These are phyloP conservation scores for Epiblema foenella DNA, from an alignment of 2,888 invertebrate species.

Conservation along the genomic window DNA sequence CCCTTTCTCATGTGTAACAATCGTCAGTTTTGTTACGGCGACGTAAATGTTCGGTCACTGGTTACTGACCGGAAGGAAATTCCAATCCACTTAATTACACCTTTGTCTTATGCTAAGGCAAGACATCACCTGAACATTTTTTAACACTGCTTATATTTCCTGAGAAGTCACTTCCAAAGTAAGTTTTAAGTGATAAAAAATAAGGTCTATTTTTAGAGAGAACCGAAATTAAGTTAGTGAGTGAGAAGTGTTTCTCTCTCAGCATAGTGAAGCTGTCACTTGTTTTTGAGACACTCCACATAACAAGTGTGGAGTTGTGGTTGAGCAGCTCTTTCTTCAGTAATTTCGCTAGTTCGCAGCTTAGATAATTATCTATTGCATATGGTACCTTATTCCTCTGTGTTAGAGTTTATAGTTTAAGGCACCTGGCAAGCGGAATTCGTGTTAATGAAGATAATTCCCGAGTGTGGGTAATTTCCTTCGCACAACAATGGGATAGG, in stretches of 20 bases:
- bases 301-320: slow-evolving; percentile 1
- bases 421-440: neutral
- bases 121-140: slow-evolving; percentile 10
- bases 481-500: slow-evolving; percentile 19
- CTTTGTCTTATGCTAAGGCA: neutral
- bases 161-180: neutral
- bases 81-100: slow-evolving; percentile 1
- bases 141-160: no score
- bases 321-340: neutral
- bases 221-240: no score
- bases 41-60: no score
- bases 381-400: slow-evolving; percentile 1
- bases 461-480: slow-evolving; percentile 23
- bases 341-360: slow-evolving; percentile 6
- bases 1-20: no score
- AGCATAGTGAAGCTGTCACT: neutral
- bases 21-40: no score
- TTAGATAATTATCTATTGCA: neutral
- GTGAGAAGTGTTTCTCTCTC: slow-evolving; percentile 1
- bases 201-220: slow-evolving; percentile 1
- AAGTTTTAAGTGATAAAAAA: neutral
- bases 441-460: slow-evolving; percentile 3
- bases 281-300: slow-evolving; percentile 20
- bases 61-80: neutral
- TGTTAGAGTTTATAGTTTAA: slow-evolving; percentile 4